Percentiles rank a stretch among this genome's conserved stretches.
These are phyloP conservation scores for Centruroides vittatus DNA, from an alignment of 1,140 invertebrate species.

Conservation along the genomic window DNA sequence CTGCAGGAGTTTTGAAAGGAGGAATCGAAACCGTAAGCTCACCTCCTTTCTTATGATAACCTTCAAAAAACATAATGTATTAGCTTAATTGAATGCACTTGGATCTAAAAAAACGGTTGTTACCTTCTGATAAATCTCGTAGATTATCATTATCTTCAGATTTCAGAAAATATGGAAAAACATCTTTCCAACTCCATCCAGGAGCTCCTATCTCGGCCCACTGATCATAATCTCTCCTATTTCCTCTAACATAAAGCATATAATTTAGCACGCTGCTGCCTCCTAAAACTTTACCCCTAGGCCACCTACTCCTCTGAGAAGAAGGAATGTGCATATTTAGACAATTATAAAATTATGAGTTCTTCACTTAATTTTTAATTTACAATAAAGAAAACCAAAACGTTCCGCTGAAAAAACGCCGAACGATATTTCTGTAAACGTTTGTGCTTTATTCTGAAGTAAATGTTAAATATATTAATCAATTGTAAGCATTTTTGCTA, in stretches of 20 bases:
- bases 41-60: slow-evolving; percentile 23
- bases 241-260: slow-evolving; percentile 86
- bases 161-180: slow-evolving; percentile 55
- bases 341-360: neutral
- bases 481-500: too few relatives aligned
- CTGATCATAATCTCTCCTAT: slow-evolving; percentile 72
- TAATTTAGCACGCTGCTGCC: slow-evolving; percentile 84
- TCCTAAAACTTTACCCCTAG: slow-evolving; percentile 35
- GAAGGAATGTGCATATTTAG: neutral
- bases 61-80: slow-evolving; percentile 5
- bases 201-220: slow-evolving; percentile 76
- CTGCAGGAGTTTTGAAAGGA: slow-evolving; percentile 27
- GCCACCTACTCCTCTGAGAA: slow-evolving; percentile 60
- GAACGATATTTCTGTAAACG: too few relatives aligned
- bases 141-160: slow-evolving; percentile 37
- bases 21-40: slow-evolving; percentile 15
- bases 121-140: too few relatives aligned
- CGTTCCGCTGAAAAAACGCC: too few relatives aligned
- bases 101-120: too few relatives aligned
- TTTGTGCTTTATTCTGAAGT: too few relatives aligned
- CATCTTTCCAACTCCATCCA: slow-evolving; percentile 78
- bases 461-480: too few relatives aligned
- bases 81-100: too few relatives aligned
- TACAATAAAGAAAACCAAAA: too few relatives aligned
- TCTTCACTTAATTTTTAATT: neutral